Percentiles rank a stretch among this genome's conserved stretches.
Evolutionary conservation across 2,113 vertebrate species (phyloP).

Genomic region (Vireo altiloquus): DNA sequence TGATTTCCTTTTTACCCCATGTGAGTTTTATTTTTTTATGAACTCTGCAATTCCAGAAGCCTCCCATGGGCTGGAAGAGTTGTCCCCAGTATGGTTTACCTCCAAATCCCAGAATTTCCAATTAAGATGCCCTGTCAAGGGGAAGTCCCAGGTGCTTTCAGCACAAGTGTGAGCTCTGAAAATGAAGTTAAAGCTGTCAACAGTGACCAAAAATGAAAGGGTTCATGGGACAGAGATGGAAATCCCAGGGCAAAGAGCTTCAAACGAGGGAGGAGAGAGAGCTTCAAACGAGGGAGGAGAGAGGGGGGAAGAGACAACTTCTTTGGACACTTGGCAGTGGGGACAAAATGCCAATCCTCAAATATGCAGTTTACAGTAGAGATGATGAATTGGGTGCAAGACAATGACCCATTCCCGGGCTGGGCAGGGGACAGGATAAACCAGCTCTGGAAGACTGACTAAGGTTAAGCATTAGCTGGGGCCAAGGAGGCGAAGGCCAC

Average conservation of each 20-base stretch:
- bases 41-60: not conserved
- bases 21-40: not conserved
- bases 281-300: not conserved
- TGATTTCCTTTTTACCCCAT: not conserved
- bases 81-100: not conserved
- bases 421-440: not conserved
- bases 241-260: not conserved
- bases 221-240: not conserved
- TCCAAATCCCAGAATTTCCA: not conserved
- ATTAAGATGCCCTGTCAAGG: not conserved
- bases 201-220: not conserved
- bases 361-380: not conserved
- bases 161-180: not conserved
- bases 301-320: not conserved
- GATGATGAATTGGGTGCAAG: not conserved
- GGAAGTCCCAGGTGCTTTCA: not conserved
- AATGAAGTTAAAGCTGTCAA: not conserved
- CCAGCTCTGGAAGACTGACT: not conserved
- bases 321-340: not conserved
- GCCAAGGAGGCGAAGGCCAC: constrained; percentile 30
- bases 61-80: not conserved
- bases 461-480: not conserved
- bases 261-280: not conserved
- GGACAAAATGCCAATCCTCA: not conserved
- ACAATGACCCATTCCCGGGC: not conserved